phyloP scores from a whole-genome alignment of 2,113 vertebrate species.

The Aix galericulata region DNA sequence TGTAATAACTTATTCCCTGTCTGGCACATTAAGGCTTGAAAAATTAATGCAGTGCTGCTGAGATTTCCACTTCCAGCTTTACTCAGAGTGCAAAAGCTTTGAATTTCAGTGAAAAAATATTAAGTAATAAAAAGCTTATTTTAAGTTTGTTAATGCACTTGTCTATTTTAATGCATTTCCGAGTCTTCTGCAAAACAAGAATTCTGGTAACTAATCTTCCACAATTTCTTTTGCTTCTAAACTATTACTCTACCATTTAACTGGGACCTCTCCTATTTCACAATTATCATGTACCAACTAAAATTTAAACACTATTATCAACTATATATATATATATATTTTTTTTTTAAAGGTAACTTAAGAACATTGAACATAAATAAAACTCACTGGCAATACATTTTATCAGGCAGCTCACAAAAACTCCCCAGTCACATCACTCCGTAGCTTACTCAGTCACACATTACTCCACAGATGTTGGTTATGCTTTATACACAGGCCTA shows the following conservation, averaged over 20 bases:
- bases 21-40: constrained; percentile 74
- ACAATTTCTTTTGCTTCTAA: not conserved
- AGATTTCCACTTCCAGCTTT: constrained; percentile 60
- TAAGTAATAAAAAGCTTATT: constrained; percentile 72
- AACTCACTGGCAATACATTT: not conserved
- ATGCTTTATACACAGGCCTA: not conserved
- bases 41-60: constrained; percentile 70
- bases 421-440: not conserved
- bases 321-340: not conserved
- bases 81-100: constrained; percentile 62
- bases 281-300: not conserved
- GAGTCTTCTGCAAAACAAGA: constrained; percentile 16
- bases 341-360: not conserved
- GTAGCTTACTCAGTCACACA: not conserved
- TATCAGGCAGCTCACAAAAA: not conserved
- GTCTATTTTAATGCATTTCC: constrained; percentile 58
- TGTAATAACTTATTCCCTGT: constrained; percentile 75
- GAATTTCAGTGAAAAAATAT: constrained; percentile 67
- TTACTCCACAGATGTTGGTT: not conserved
- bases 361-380: not conserved
- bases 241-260: not conserved
- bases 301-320: not conserved
- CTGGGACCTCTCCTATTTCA: not conserved
- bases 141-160: constrained; percentile 72
- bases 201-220: constrained; percentile 7